Conservation (phyloP, 2,113 vertebrate genomes). For the Megaceryle maxima region DNA sequence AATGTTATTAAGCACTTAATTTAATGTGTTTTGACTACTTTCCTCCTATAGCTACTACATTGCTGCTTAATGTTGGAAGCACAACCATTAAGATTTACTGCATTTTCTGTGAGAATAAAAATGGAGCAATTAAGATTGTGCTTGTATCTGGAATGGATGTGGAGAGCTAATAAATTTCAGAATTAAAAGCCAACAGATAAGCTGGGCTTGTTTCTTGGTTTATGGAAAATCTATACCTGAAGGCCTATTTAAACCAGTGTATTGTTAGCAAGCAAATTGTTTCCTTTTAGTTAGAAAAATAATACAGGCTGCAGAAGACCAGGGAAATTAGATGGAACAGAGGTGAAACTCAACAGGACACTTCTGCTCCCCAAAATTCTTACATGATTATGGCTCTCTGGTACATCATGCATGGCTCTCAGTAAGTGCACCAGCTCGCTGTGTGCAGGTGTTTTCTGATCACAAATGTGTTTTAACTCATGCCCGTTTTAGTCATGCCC, state of each 20-base stretch:
- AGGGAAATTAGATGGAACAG: slow-evolving; percentile 2
- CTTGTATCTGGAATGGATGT: slow-evolving; percentile 66
- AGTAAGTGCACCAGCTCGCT: not conserved
- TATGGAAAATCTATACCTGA: slow-evolving; percentile 76
- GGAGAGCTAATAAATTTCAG: slow-evolving; percentile 74
- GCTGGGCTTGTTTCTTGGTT: slow-evolving; percentile 45
- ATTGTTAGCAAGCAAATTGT: slow-evolving; percentile 52
- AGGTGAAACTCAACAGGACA: not conserved
- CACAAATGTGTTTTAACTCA: not conserved
- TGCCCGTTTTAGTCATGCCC: not conserved
- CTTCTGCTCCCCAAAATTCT: not conserved
- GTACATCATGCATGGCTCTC: not conserved
- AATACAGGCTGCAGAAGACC: not conserved
- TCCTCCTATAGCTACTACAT: slow-evolving; percentile 61
- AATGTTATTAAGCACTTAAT: slow-evolving; percentile 63
- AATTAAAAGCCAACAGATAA: slow-evolving; percentile 76
- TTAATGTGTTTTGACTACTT: slow-evolving; percentile 68
- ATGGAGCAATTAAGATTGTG: slow-evolving; percentile 77
- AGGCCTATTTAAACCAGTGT: slow-evolving; percentile 68
- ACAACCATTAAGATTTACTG: slow-evolving; percentile 74
- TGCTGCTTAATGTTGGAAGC: slow-evolving; percentile 58
- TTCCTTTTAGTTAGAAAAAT: slow-evolving; percentile 62
- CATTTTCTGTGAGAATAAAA: slow-evolving; percentile 73
- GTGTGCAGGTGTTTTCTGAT: not conserved
- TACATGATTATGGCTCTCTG: not conserved